Base-by-base conservation (phyloP, 1,140 invertebrate species). In the Diorhabda sublineata region DNA sequence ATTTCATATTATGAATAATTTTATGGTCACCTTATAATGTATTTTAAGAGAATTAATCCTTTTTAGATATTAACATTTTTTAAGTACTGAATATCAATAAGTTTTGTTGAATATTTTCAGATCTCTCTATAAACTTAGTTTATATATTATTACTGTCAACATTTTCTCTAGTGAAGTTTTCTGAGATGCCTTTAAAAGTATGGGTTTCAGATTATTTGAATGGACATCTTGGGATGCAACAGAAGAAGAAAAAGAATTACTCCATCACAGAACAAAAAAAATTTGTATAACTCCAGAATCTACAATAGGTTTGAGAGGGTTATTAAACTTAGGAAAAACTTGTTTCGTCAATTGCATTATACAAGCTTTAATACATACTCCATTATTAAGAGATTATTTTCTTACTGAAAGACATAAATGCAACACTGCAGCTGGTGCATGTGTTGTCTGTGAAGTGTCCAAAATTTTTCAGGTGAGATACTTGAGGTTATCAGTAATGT, bases 301-400 rank as follows among this genome's bases (percentile, higher is more conserved):
- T 58, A 93, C 92, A 42, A 92, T 96, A 76, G 94, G 95, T 47
- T 82, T 98, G 44, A 85, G 97, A 70, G 97, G 97, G 2, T 85
- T 99, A 42, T 91, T 98, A 72, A 99, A 99, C 84, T 84, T 99
- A 73, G 97, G 97, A n/a, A 95, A 96, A 72, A 98, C 98, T 2
- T 99, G 97, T 83, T 99, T 98, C 81, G 98, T 99, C 94, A 99
- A 98, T 81, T 97, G 95, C 79, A 97, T 98, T 77, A 90, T 98
- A 5, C 97, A 99, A 85, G 87, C 94, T 2, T 80, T 99, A 68
- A 95, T 95, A 60, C 97, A 99, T 78, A 98, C 96, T 4, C 96
- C 97, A 2, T 82, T 98, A 26, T 83, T 99, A 65, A 83, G 97
- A 72, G 96, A 99, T 80, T 99, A 97, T 82, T 98, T 99, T 79